Percentiles rank a stretch among this genome's conserved stretches.
Conservation (phyloP, 2,888 invertebrate species). For the Agriotes lineatus region DNA sequence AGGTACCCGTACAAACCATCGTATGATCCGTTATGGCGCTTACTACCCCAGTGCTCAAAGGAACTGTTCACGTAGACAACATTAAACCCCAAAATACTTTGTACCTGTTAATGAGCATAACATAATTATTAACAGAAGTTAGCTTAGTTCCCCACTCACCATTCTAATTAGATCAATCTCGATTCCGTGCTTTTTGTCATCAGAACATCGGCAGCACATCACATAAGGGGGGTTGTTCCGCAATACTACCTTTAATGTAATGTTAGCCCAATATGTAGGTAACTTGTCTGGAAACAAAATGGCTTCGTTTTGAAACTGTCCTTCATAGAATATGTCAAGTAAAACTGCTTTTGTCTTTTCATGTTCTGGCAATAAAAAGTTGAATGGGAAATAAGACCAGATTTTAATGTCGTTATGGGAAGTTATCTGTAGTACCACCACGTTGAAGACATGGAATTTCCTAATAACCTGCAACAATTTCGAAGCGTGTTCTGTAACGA, state of each 20-base stretch:
- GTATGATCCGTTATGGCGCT: slow-evolving; percentile 16
- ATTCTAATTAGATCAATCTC: not conserved
- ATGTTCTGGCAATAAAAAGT: not conserved
- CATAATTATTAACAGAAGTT: not conserved
- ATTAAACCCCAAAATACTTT: not conserved
- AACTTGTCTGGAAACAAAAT: slow-evolving; percentile 25
- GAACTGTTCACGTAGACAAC: not conserved
- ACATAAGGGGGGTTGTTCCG: slow-evolving; percentile 14
- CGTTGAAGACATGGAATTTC: slow-evolving; percentile 5
- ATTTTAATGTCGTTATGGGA: not conserved
- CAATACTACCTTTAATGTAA: not conserved
- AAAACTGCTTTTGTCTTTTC: not conserved
- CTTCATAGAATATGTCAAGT: not conserved
- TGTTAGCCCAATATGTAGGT: slow-evolving; percentile 3
- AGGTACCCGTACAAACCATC: not conserved
- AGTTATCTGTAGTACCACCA: not conserved
- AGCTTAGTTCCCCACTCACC: not conserved
- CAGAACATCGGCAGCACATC: not conserved
- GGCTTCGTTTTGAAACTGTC: not conserved
- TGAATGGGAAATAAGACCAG: slow-evolving; percentile 21
- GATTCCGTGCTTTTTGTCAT: not conserved
- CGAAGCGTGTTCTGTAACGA: not conserved
- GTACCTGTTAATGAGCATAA: slow-evolving; percentile 1
- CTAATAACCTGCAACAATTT: not conserved
- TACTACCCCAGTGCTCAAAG: slow-evolving; percentile 13